Conservation (phyloP, 2,113 vertebrate genomes). For the Machaerirhynchus nigripectus region DNA sequence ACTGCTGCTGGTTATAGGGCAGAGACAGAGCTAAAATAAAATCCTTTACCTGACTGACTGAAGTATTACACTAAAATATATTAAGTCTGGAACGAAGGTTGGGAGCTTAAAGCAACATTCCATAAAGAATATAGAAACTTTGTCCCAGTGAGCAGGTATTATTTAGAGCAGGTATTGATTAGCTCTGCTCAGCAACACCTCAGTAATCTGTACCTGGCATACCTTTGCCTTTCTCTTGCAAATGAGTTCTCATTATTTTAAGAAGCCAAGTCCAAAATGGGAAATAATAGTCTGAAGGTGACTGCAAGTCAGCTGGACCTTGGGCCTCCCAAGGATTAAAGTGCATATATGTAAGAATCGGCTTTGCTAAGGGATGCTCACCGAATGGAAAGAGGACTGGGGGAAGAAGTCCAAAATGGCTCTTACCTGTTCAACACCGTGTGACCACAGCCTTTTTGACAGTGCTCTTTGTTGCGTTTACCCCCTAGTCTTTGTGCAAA, state of each 20-base stretch:
- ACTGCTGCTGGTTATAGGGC: not conserved
- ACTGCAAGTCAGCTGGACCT: not conserved
- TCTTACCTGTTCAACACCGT: not conserved
- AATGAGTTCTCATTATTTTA: not conserved
- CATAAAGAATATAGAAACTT: not conserved
- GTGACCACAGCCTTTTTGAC: not conserved
- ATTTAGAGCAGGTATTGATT: not conserved
- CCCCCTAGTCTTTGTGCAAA: not conserved
- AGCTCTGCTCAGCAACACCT: not conserved
- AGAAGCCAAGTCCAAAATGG: not conserved
- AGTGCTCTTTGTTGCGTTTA: not conserved
- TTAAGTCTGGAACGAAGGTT: not conserved
- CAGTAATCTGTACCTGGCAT: not conserved
- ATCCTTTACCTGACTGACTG: not conserved
- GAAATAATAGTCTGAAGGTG: not conserved
- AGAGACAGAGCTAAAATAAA: not conserved
- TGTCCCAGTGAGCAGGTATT: not conserved
- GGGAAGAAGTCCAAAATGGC: not conserved
- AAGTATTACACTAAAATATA: not conserved
- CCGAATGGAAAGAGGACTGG: not conserved
- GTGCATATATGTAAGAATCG: accelerated
- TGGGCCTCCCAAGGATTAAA: not conserved
- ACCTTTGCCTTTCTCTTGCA: not conserved
- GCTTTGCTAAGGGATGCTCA: not conserved
- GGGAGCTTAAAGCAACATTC: not conserved